phyloP scores from a whole-genome alignment of 2,797 vertebrate species.

The Eupleurogrammus muticus region DNA sequence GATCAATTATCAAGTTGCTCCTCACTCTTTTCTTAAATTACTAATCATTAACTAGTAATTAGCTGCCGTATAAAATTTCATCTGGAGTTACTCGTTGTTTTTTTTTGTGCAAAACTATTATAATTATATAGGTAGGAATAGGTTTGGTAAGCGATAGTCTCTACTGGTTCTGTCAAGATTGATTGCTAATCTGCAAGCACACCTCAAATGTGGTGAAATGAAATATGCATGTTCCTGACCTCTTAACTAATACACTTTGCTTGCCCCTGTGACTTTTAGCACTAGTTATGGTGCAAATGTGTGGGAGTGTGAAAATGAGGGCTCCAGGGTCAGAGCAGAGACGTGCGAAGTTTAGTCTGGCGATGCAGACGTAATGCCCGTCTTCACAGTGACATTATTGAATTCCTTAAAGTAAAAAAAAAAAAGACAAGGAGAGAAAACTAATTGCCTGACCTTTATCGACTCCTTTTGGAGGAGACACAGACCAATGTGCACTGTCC shows the following conservation, averaged over 20 bases:
- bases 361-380: constrained; percentile 49
- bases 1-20: too few species aligned
- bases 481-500: constrained; percentile 65
- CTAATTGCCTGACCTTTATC: constrained; percentile 88
- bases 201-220: not conserved
- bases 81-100: too few species aligned
- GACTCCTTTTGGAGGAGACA: constrained; percentile 80
- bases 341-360: constrained; percentile 38
- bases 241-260: not conserved
- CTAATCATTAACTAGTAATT: too few species aligned
- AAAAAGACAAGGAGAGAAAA: constrained; percentile 41
- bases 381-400: constrained; percentile 66
- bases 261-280: constrained; percentile 8
- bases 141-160: not conserved
- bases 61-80: too few species aligned
- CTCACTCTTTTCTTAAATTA: too few species aligned
- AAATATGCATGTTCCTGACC: constrained; percentile 4
- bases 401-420: constrained; percentile 39
- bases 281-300: constrained; percentile 1
- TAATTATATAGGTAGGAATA: too few species aligned
- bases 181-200: too few species aligned
- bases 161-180: too few species aligned
- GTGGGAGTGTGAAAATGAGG: constrained; percentile 15
- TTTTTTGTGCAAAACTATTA: too few species aligned
- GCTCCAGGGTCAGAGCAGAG: constrained; percentile 6